phyloP scores from a whole-genome alignment of 2,888 invertebrate species.

The Crepidodera aurea region DNA sequence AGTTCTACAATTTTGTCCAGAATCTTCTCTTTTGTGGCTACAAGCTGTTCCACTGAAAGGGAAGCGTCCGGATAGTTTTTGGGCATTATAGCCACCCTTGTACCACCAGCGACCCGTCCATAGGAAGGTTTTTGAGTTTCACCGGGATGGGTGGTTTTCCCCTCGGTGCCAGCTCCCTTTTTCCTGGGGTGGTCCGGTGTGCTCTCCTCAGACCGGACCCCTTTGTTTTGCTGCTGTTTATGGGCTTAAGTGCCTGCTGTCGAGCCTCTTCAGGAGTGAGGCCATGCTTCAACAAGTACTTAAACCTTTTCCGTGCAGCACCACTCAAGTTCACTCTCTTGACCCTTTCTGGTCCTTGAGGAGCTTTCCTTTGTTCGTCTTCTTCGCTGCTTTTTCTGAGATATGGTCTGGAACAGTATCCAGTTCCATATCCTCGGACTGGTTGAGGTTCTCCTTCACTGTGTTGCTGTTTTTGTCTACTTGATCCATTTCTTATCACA shows the following conservation, averaged over 20 bases:
- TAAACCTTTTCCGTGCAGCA: background rate
- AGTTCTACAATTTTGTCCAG: background rate
- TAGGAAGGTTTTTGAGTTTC: background rate
- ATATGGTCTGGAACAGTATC: background rate
- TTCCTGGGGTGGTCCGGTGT: background rate
- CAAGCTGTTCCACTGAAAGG: background rate
- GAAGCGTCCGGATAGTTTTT: background rate
- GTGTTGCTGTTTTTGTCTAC: background rate
- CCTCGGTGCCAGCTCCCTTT: background rate
- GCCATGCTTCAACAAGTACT: background rate
- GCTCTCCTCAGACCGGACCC: background rate
- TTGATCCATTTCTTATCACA: background rate
- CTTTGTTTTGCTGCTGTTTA: background rate
- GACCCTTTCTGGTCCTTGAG: background rate
- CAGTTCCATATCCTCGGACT: background rate
- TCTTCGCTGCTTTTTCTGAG: background rate
- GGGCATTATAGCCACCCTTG: background rate
- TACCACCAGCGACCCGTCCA: background rate
- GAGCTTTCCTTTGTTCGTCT: background rate
- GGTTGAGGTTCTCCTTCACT: too few species aligned
- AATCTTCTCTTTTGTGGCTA: background rate
- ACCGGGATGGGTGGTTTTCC: too few species aligned
- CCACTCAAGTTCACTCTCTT: background rate
- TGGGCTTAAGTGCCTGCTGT: background rate
- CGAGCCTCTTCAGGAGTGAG: background rate